Conservation (phyloP, 1,140 invertebrate genomes). For the Pectinophora gossypiella region DNA sequence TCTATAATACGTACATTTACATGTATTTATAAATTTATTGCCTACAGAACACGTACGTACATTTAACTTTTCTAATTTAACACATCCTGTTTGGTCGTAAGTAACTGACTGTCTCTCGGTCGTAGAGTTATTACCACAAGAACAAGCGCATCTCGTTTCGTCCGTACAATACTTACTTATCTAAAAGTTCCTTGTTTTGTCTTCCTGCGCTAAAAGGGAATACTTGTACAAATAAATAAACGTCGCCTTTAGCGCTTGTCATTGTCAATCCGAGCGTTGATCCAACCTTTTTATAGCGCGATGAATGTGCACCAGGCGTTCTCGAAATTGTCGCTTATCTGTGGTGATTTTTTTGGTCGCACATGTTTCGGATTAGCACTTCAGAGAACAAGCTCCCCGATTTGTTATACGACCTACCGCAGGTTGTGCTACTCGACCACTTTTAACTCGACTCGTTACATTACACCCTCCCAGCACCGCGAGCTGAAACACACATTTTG, state of each 20-base stretch:
- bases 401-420: constrained; percentile 61
- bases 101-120: constrained; percentile 29
- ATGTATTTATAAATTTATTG: too few species aligned
- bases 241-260: constrained; percentile 62
- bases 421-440: constrained; percentile 24
- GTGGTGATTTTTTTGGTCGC: constrained; percentile 61
- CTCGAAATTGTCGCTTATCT: constrained; percentile 67
- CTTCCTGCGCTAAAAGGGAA: constrained; percentile 65
- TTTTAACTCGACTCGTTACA: too few species aligned
- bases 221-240: constrained; percentile 72
- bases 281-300: constrained; percentile 46
- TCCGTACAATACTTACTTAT: constrained; percentile 37
- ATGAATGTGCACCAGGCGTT: constrained; percentile 42
- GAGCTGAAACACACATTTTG: too few species aligned
- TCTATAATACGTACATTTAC: too few species aligned
- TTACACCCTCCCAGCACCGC: too few species aligned
- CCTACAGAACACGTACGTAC: too few species aligned
- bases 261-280: constrained; percentile 64
- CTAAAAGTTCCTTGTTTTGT: constrained; percentile 65
- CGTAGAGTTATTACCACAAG: constrained; percentile 55
- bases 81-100: constrained; percentile 36
- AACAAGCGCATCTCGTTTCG: too few species aligned
- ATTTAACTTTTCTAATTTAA: constrained; percentile 61
- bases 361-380: constrained; percentile 70
- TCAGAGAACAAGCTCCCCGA: constrained; percentile 51